Conservation (phyloP, 2,888 invertebrate genomes). For the Drosophila diplacantha region DNA sequence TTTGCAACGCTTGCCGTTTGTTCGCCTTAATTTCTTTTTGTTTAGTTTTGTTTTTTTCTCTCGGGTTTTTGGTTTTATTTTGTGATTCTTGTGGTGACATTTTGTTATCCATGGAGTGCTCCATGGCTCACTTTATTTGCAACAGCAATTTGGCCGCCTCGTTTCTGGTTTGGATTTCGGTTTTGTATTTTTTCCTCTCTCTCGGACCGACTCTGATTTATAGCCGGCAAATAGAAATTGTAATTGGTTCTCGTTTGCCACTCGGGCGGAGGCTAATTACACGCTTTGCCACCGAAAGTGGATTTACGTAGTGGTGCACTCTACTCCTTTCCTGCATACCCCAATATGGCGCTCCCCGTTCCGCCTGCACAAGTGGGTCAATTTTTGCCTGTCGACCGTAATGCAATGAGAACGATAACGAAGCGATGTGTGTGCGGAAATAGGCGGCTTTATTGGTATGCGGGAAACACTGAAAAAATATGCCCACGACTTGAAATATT, state of each 20-base stretch:
- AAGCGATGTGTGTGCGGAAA: conserved; percentile 26
- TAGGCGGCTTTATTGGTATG: conserved; percentile 1
- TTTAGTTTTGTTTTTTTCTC: neutral
- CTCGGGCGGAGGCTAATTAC: conserved; percentile 48
- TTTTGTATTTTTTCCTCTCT: neutral
- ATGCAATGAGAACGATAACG: conserved; percentile 48
- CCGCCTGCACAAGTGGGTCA: conserved; percentile 14
- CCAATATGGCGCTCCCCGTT: no score
- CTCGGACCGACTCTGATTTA: conserved; percentile 47
- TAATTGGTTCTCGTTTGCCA: conserved; percentile 54
- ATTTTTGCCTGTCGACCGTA: conserved; percentile 41
- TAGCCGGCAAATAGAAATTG: conserved; percentile 50
- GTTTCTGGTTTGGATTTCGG: conserved; percentile 10
- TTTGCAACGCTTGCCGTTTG: conserved; percentile 40
- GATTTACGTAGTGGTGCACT: conserved; percentile 45
- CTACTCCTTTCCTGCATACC: conserved; percentile 9
- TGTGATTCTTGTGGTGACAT: conserved; percentile 38
- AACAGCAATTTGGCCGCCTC: conserved; percentile 33
- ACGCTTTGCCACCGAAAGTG: conserved; percentile 52
- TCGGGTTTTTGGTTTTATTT: neutral
- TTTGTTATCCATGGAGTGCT: conserved; percentile 23
- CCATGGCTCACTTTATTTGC: conserved; percentile 37
- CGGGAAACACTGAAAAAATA: neutral
- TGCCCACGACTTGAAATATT: neutral
- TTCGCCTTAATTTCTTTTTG: conserved; percentile 22